phyloP scores from a whole-genome alignment of 1,140 invertebrate species.

The Lerema accius region DNA sequence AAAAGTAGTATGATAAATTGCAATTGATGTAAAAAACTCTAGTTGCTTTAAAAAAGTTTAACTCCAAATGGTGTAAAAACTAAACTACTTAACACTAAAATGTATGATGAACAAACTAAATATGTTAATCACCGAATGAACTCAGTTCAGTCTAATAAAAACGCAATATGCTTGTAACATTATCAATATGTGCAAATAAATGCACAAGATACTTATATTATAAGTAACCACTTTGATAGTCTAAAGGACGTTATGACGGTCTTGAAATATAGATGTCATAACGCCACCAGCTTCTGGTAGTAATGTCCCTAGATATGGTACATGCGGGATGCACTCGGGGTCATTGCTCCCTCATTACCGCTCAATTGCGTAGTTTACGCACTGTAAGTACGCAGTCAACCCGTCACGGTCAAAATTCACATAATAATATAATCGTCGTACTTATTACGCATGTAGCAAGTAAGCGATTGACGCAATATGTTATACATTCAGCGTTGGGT shows the following conservation, averaged over 20 bases:
- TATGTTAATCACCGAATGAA: no score
- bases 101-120: no score
- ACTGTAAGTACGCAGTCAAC: conserved; percentile 1
- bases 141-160: no score
- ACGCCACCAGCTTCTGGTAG: conserved; percentile 23
- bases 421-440: conserved; percentile 12
- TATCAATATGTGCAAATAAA: no score
- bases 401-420: conserved; percentile 28
- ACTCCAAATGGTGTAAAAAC: no score
- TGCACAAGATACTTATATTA: no score
- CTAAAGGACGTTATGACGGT: conserved; percentile 17
- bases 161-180: conserved; percentile 12
- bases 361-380: conserved; percentile 32
- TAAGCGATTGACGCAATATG: no score
- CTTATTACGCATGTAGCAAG: not conserved
- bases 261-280: conserved; percentile 27
- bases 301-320: conserved; percentile 28
- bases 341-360: conserved; percentile 42
- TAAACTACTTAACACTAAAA: no score
- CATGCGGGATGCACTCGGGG: conserved; percentile 27
- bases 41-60: no score
- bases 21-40: no score
- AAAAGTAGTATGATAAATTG: no score
- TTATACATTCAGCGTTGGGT: no score
- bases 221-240: conserved; percentile 12